phyloP scores from a whole-genome alignment of 2,797 vertebrate species.

The Eleutherodactylus coqui region DNA sequence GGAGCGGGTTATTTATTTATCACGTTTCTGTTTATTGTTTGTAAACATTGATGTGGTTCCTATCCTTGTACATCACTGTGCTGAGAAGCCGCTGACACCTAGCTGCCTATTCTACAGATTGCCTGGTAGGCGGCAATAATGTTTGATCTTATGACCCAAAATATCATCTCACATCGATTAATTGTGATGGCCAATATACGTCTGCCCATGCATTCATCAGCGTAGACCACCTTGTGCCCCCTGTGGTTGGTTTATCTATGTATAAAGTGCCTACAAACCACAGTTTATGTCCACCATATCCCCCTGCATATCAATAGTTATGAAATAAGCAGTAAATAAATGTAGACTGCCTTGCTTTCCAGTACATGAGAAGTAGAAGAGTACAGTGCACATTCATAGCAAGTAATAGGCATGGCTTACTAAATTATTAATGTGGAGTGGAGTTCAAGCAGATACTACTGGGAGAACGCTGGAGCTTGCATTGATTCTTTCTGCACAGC shows the following conservation, averaged over 20 bases:
- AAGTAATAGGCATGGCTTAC: slow-evolving; percentile 19
- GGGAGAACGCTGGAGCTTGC: slow-evolving; percentile 37
- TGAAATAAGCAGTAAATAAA: background rate
- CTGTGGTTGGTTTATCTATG: background rate
- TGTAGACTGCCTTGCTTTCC: background rate
- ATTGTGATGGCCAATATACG: background rate
- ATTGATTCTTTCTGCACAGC: slow-evolving; percentile 41
- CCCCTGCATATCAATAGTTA: background rate
- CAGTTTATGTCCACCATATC: background rate
- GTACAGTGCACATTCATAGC: background rate
- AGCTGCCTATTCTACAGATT: no score
- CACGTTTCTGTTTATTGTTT: no score
- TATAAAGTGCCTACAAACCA: background rate
- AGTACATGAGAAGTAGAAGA: background rate
- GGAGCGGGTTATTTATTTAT: no score
- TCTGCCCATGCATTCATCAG: background rate
- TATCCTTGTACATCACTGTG: background rate
- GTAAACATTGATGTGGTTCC: no score
- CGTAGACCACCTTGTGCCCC: background rate
- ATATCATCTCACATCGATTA: background rate
- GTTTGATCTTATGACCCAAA: background rate
- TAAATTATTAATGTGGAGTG: slow-evolving; percentile 51
- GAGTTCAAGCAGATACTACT: slow-evolving; percentile 59
- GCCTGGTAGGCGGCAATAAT: background rate
- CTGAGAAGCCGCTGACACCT: background rate